Evolutionary conservation across 1,140 invertebrate genomes (phyloP).

Genomic region (Drosophila arizonae): DNA sequence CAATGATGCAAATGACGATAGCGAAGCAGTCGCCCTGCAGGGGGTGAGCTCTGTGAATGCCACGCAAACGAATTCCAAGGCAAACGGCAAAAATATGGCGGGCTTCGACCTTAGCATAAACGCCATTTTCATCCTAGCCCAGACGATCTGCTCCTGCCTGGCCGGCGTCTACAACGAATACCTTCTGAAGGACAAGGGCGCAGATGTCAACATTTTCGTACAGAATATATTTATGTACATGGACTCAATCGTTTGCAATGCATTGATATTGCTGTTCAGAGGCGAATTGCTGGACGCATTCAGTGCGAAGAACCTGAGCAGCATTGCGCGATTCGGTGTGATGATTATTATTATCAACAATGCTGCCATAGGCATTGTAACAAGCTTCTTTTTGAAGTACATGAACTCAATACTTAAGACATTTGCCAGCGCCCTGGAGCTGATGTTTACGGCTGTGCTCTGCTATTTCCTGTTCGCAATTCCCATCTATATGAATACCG

Average conservation of each 20-base stretch:
- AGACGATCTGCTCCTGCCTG: constrained; percentile 96
- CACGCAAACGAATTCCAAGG: neutral
- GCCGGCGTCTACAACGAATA: constrained; percentile 99
- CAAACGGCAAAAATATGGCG: constrained; percentile 83
- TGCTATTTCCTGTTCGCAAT: constrained; percentile 95
- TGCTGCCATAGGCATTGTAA: constrained; percentile 95
- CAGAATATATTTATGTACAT: constrained; percentile 99
- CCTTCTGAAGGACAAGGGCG: constrained; percentile 93
- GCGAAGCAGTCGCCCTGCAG: constrained; percentile 56
- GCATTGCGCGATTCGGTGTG: constrained; percentile 87
- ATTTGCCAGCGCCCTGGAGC: constrained; percentile 96
- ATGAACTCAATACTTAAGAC: constrained; percentile 98
- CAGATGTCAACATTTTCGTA: constrained; percentile 93
- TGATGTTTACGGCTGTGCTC: constrained; percentile 94
- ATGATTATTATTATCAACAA: constrained; percentile 94
- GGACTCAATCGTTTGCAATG: constrained; percentile 96
- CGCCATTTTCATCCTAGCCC: constrained; percentile 89
- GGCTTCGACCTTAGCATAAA: constrained; percentile 86
- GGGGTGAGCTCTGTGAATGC: neutral
- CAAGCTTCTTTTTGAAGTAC: constrained; percentile 95
- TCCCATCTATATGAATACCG: constrained; percentile 92
- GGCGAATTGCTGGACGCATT: constrained; percentile 87
- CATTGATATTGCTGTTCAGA: constrained; percentile 87
- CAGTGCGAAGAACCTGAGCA: constrained; percentile 84
- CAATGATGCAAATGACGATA: constrained; percentile 69